phyloP scores from a whole-genome alignment of 2,113 vertebrate genomes.

The Zapus hudsonius region DNA sequence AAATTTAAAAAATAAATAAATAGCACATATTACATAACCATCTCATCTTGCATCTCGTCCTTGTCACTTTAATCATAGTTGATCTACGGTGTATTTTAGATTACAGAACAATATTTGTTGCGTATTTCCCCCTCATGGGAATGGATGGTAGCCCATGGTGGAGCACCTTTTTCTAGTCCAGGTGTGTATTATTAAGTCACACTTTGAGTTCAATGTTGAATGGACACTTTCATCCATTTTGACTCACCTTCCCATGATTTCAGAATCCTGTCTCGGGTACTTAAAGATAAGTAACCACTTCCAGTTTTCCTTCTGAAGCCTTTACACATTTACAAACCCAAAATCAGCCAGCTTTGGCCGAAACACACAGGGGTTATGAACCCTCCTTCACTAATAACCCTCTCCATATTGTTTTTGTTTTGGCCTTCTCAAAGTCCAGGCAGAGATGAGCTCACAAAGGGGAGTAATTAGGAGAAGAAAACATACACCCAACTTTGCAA shows the following conservation, averaged over 20 bases:
- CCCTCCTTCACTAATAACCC: neutral
- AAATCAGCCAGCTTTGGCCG: neutral
- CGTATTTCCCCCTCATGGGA: neutral
- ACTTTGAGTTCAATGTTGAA: neutral
- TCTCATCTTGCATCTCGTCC: too few relatives aligned
- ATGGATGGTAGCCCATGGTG: neutral
- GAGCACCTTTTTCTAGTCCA: neutral
- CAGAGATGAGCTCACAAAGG: slow-evolving; percentile 26
- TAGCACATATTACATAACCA: too few relatives aligned
- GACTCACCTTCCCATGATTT: neutral
- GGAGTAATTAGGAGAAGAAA: slow-evolving; percentile 68
- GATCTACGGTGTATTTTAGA: neutral
- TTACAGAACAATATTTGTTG: neutral
- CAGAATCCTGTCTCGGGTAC: neutral
- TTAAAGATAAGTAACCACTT: neutral
- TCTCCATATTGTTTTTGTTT: neutral
- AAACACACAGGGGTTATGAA: neutral
- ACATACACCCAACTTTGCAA: neutral
- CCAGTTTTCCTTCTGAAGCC: neutral
- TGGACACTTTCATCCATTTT: neutral
- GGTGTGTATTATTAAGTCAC: neutral
- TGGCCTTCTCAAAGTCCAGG: neutral
- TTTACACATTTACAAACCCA: neutral
- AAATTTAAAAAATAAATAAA: too few relatives aligned
- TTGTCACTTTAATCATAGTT: neutral